phyloP scores from a whole-genome alignment of 2,797 vertebrate genomes.

The Oryzias sinensis region DNA sequence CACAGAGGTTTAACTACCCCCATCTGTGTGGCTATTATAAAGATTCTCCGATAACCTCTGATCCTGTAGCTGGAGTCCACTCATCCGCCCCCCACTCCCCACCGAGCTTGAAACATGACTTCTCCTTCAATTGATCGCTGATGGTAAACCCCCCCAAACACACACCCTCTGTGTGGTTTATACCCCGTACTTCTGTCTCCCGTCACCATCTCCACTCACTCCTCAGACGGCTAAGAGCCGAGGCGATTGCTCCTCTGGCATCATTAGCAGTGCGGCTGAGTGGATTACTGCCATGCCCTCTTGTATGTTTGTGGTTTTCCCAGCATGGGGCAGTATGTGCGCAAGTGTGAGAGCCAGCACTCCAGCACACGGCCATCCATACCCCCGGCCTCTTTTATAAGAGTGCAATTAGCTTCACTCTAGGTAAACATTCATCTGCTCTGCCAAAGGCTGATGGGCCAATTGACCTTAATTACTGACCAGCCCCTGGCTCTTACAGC shows the following conservation, averaged over 20 bases:
- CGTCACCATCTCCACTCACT: conserved; percentile 32
- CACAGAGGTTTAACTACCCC: conserved; percentile 1
- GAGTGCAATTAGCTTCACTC: conserved; percentile 75
- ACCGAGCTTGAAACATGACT: conserved; percentile 62
- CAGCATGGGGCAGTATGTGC: conserved; percentile 67
- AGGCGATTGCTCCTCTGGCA: conserved; percentile 57
- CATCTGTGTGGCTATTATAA: conserved; percentile 47
- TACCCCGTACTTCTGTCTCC: conserved; percentile 2
- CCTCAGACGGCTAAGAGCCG: conserved; percentile 45
- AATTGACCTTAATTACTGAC: conserved; percentile 78
- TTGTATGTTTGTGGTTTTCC: conserved; percentile 75
- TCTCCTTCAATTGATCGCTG: conserved; percentile 71
- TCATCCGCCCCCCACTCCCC: conserved; percentile 33
- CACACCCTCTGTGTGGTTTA: conserved; percentile 34
- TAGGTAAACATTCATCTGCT: conserved; percentile 77
- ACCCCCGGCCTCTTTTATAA: conserved; percentile 71
- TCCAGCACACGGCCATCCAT: conserved; percentile 64
- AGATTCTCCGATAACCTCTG: conserved; percentile 68
- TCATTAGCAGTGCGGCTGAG: conserved; percentile 65
- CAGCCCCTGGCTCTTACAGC: conserved; percentile 61
- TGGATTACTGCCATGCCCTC: conserved; percentile 66
- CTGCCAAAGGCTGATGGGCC: conserved; percentile 74
- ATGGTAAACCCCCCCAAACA: conserved; percentile 59
- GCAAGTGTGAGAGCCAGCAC: conserved; percentile 64
- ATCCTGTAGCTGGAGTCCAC: conserved; percentile 47